These are phyloP conservation scores for Lasiommata megera DNA, from an alignment of 2,888 invertebrate species.

Conservation along the genomic window DNA sequence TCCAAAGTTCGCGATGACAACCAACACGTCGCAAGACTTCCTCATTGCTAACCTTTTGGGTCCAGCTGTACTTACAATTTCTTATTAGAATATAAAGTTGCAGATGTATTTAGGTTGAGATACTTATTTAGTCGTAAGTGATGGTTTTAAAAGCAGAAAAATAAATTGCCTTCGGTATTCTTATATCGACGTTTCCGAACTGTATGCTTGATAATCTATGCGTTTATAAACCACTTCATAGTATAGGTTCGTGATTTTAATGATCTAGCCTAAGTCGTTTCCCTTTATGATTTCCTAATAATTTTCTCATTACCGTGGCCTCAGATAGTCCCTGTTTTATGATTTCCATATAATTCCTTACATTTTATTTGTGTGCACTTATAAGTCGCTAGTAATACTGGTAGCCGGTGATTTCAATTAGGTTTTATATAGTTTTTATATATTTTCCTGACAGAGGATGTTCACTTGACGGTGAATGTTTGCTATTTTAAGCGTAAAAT, in stretches of 20 bases:
- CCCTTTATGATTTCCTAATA: constrained; percentile 32
- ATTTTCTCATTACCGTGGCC: constrained; percentile 27
- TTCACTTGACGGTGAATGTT: constrained; percentile 9
- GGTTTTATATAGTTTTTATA: constrained; percentile 24
- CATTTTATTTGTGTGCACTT: constrained; percentile 27
- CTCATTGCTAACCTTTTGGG: too few relatives aligned
- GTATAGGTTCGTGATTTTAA: constrained; percentile 32
- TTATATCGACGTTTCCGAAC: not conserved
- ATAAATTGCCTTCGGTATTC: too few relatives aligned
- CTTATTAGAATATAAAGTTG: too few relatives aligned
- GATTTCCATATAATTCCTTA: constrained; percentile 19
- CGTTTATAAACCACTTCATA: constrained; percentile 24
- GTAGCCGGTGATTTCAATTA: constrained; percentile 28
- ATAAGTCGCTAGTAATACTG: constrained; percentile 26
- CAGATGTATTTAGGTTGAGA: too few relatives aligned
- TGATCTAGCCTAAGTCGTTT: constrained; percentile 25
- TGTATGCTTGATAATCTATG: not conserved
- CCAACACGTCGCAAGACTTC: too few relatives aligned
- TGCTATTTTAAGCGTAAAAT: not conserved
- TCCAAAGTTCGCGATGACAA: too few relatives aligned
- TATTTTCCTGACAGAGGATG: constrained; percentile 12
- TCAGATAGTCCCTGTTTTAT: constrained; percentile 23
- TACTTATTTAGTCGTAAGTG: too few relatives aligned
- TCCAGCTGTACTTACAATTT: too few relatives aligned
- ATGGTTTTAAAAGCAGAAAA: too few relatives aligned